phyloP scores from a whole-genome alignment of 2,113 vertebrate species.

The Phaethornis superciliosus region DNA sequence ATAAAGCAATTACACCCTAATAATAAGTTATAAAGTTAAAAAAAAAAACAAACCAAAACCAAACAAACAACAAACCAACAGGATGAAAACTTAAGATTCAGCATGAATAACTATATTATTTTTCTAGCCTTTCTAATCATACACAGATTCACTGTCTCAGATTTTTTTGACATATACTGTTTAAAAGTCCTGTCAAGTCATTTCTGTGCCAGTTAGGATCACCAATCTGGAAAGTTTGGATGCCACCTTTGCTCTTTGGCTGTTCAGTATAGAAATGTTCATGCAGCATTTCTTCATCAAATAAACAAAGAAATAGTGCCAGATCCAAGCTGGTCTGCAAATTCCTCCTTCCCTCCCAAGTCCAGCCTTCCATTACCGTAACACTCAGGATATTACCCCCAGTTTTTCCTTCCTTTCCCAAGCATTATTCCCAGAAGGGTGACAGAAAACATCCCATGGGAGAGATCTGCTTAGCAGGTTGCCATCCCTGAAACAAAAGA shows the following conservation, averaged over 20 bases:
- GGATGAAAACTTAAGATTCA: neutral
- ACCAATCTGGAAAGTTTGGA: neutral
- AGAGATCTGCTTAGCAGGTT: neutral
- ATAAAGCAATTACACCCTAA: neutral
- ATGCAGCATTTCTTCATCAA: neutral
- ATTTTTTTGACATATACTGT: neutral
- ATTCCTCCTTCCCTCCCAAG: neutral
- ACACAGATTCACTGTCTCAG: neutral
- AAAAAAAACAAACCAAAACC: neutral
- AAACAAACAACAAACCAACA: neutral
- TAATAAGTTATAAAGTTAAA: neutral
- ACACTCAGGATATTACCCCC: rapidly evolving
- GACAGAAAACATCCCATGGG: neutral
- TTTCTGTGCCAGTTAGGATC: neutral
- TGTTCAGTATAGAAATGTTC: neutral
- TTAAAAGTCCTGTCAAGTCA: neutral
- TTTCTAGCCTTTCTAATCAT: neutral
- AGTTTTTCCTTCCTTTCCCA: neutral
- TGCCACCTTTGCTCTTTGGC: neutral
- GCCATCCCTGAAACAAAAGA: neutral
- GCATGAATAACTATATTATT: neutral
- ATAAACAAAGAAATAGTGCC: neutral
- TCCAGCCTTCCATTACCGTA: neutral
- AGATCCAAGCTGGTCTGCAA: neutral
- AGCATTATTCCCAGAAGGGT: neutral